These are phyloP conservation scores for Micromussa lordhowensis DNA, from an alignment of 92 coral and sea anemone species.

Conservation along the genomic window DNA sequence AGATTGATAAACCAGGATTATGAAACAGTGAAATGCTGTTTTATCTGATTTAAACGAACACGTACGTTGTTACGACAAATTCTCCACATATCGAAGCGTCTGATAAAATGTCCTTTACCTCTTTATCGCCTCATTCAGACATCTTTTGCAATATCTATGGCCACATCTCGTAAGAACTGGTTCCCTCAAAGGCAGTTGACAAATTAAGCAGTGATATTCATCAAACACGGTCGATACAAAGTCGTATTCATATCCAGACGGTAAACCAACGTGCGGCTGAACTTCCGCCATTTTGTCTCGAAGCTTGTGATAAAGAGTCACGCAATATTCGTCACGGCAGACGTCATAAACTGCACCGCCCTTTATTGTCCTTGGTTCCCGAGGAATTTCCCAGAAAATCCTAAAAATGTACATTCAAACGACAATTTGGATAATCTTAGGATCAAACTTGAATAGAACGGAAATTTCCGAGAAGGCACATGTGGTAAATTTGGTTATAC, in stretches of 20 bases:
- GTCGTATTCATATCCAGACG: slow-evolving; percentile 54
- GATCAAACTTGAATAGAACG: too few relatives aligned
- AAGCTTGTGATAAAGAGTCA: background rate
- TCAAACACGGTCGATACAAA: slow-evolving; percentile 65
- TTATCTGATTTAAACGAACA: background rate
- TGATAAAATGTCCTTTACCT: slow-evolving; percentile 4
- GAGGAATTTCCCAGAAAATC: too few relatives aligned
- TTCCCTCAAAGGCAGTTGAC: slow-evolving; percentile 66
- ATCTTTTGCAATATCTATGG: slow-evolving; percentile 63
- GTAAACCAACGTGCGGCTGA: background rate
- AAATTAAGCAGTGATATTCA: slow-evolving; percentile 60
- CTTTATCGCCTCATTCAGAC: slow-evolving; percentile 55
- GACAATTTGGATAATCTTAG: too few relatives aligned
- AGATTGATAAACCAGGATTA: background rate
- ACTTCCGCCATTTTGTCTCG: slow-evolving; percentile 20
- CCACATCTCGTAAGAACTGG: slow-evolving; percentile 76
- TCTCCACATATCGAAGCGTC: background rate
- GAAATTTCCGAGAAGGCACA: too few relatives aligned
- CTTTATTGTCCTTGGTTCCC: too few relatives aligned
- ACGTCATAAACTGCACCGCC: background rate
- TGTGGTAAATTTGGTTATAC: too few relatives aligned
- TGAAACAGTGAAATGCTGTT: background rate
- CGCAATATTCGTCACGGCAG: slow-evolving; percentile 4
- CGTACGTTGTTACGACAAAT: background rate
- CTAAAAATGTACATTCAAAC: too few relatives aligned